phyloP scores from a whole-genome alignment of 1,140 invertebrate genomes.

The Heliothis subflexa region DNA sequence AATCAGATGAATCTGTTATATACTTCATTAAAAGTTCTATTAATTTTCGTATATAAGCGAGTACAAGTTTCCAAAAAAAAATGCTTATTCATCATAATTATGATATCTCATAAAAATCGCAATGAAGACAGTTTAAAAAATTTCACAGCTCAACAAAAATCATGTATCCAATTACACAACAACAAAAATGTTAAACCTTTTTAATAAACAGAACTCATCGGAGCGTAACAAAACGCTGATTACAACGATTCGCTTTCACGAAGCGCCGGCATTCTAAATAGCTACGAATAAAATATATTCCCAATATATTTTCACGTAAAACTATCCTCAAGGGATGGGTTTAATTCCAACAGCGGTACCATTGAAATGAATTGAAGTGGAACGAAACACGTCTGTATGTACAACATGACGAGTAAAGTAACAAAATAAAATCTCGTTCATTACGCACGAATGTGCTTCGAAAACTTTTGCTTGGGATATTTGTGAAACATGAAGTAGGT shows the following conservation, averaged over 20 bases:
- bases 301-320: conserved; percentile 25
- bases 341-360: conserved; percentile 54
- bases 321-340: conserved; percentile 34
- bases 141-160: not conserved
- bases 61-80: too few relatives aligned
- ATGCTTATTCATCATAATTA: not conserved
- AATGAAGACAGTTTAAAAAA: not conserved
- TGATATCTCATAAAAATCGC: not conserved
- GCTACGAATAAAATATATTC: conserved; percentile 8
- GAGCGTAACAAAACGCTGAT: not conserved
- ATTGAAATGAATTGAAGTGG: conserved; percentile 51
- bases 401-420: conserved; percentile 23
- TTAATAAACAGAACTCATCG: not conserved
- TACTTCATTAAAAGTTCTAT: too few relatives aligned
- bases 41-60: too few relatives aligned
- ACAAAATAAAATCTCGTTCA: conserved; percentile 34
- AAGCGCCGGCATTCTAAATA: conserved; percentile 9
- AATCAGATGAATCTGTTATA: too few relatives aligned
- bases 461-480: conserved; percentile 24
- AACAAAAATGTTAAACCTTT: not conserved
- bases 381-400: conserved; percentile 42
- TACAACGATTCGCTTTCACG: not conserved
- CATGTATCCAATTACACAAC: not conserved
- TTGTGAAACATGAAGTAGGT: not conserved
- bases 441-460: conserved; percentile 41